phyloP scores from a whole-genome alignment of 1,140 invertebrate genomes.

The Trichogramma pretiosum region DNA sequence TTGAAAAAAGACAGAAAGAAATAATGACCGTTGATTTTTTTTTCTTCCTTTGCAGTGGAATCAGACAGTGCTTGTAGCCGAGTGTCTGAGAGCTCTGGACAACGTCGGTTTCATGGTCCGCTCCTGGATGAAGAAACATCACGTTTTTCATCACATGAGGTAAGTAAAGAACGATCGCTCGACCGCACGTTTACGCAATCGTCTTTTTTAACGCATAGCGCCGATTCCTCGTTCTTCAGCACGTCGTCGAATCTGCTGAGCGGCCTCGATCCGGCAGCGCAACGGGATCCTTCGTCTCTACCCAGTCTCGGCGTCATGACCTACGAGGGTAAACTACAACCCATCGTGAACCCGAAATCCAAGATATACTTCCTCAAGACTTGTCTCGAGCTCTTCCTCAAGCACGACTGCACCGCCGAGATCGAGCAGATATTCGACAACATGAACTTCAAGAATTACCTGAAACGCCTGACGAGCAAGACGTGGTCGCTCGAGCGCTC shows the following conservation, averaged over 20 bases:
- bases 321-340: conserved; percentile 34
- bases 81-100: conserved; percentile 25
- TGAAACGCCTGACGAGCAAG: conserved; percentile 23
- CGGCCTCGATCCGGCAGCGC: conserved; percentile 10
- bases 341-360: conserved; percentile 28
- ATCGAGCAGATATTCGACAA: conserved; percentile 23
- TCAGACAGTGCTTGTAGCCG: conserved; percentile 31
- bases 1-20: background rate
- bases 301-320: conserved; percentile 32
- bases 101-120: conserved; percentile 21
- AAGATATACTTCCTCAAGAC: conserved; percentile 31
- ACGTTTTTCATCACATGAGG: conserved; percentile 31
- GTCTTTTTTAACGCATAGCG: no score
- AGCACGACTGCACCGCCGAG: conserved; percentile 15
- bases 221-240: no score
- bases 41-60: conserved; percentile 29
- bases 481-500: conserved; percentile 36
- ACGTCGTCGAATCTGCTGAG: conserved; percentile 37
- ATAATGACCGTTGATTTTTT: conserved; percentile 2
- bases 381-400: conserved; percentile 22
- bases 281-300: conserved; percentile 32
- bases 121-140: conserved; percentile 28
- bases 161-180: no score
- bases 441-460: conserved; percentile 28
- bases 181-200: no score